phyloP scores from a whole-genome alignment of 2,888 invertebrate species.

The Xestia c-nigrum region DNA sequence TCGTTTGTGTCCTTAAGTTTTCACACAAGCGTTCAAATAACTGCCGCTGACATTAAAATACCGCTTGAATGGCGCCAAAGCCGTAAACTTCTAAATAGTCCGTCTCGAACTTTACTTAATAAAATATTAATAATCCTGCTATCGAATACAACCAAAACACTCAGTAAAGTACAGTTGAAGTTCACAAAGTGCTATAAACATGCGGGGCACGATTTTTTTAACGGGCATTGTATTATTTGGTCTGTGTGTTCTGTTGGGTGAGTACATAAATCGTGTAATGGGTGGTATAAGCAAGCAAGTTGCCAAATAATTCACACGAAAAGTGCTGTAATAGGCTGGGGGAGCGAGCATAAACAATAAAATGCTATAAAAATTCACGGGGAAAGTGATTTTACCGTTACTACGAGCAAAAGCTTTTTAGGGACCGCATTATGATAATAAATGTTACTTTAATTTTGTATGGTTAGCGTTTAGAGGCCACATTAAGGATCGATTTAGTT shows the following conservation, averaged over 20 bases:
- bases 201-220: constrained; percentile 63
- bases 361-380: constrained; percentile 81
- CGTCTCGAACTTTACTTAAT: constrained; percentile 24
- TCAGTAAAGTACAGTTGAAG: constrained; percentile 30
- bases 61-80: constrained; percentile 13
- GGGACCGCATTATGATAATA: constrained; percentile 60
- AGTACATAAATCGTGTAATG: constrained; percentile 84
- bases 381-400: constrained; percentile 77
- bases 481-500: constrained; percentile 37
- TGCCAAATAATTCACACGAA: constrained; percentile 86
- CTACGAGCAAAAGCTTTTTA: constrained; percentile 63
- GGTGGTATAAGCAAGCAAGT: constrained; percentile 78
- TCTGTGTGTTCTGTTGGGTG: constrained; percentile 66
- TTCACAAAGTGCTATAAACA: constrained; percentile 58
- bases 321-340: constrained; percentile 82
- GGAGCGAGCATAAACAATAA: constrained; percentile 84
- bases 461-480: constrained; percentile 48
- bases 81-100: constrained; percentile 14
- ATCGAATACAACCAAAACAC: constrained; percentile 45
- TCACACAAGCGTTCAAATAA: constrained; percentile 9
- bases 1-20: background rate
- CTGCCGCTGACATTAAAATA: constrained; percentile 27
- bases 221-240: constrained; percentile 65
- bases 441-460: constrained; percentile 62
- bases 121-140: constrained; percentile 45